These are phyloP conservation scores for Acrobasis consociella DNA, from an alignment of 2,888 invertebrate genomes.

Conservation along the genomic window DNA sequence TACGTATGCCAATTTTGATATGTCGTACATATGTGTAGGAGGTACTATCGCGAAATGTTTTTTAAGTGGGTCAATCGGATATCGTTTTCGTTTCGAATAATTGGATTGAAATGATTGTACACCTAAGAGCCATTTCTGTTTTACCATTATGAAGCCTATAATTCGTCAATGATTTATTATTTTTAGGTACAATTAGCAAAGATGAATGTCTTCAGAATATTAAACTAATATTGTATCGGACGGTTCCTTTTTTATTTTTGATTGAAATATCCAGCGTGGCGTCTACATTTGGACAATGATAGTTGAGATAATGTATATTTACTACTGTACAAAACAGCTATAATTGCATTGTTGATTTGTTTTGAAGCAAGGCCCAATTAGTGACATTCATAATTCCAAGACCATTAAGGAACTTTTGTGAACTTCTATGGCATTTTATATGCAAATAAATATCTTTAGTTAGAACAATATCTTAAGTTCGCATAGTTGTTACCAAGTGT, in stretches of 20 bases:
- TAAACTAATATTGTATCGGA: conserved; percentile 26
- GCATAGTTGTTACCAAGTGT: neutral
- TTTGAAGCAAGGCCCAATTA: too few species aligned
- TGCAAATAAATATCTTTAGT: too few species aligned
- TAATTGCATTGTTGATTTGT: too few species aligned
- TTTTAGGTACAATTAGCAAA: conserved; percentile 63
- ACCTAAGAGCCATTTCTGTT: conserved; percentile 64
- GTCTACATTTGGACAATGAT: too few species aligned
- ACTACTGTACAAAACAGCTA: too few species aligned
- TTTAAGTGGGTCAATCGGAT: conserved; percentile 66
- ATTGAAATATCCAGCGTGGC: too few species aligned
- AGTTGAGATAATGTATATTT: too few species aligned
- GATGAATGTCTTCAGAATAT: conserved; percentile 51
- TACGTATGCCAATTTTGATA: conserved; percentile 61
- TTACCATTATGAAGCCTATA: conserved; percentile 57
- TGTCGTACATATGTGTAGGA: conserved; percentile 60
- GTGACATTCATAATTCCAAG: too few species aligned
- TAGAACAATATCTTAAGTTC: neutral
- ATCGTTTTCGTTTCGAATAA: conserved; percentile 57
- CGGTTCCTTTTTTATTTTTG: too few species aligned
- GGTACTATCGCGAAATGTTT: conserved; percentile 65
- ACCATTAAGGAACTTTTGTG: too few species aligned
- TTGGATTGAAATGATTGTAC: conserved; percentile 68
- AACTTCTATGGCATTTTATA: too few species aligned
- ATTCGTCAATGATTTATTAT: conserved; percentile 67